phyloP scores from a whole-genome alignment of 1,140 invertebrate species.

The Micrasema minimum region DNA sequence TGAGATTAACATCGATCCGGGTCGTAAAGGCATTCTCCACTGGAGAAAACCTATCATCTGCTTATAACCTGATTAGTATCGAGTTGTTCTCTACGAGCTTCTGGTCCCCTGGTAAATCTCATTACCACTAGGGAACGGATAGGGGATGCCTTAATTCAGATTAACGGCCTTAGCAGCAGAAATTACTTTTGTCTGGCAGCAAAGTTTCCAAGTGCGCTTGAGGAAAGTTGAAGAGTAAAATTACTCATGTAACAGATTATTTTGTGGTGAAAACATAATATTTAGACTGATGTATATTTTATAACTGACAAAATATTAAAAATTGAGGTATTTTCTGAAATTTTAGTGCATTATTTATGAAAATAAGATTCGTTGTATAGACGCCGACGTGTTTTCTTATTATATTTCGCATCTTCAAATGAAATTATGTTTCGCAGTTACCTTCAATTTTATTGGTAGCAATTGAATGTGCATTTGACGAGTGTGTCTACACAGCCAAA shows the following conservation, averaged over 20 bases:
- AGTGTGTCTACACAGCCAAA: background rate
- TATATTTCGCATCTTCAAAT: no score
- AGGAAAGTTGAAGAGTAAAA: slow-evolving; percentile 4
- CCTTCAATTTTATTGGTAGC: background rate
- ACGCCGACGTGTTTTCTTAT: no score
- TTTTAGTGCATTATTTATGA: no score
- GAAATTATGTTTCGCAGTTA: no score
- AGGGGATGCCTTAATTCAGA: slow-evolving; percentile 52
- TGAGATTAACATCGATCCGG: slow-evolving; percentile 47
- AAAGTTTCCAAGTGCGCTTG: background rate
- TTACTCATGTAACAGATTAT: no score
- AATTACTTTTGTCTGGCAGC: slow-evolving; percentile 44
- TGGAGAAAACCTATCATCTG: slow-evolving; percentile 51
- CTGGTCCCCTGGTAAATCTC: slow-evolving; percentile 46
- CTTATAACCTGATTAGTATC: slow-evolving; percentile 53
- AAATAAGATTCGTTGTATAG: no score
- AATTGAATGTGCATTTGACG: background rate
- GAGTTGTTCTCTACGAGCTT: slow-evolving; percentile 43
- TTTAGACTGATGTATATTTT: no score
- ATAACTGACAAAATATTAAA: no score
- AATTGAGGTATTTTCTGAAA: no score
- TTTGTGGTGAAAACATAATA: no score
- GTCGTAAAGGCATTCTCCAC: slow-evolving; percentile 33
- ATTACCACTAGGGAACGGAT: slow-evolving; percentile 37
- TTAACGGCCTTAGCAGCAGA: slow-evolving; percentile 48